Base-by-base conservation (phyloP, 2,888 invertebrate genomes). In the Drosophila anceps region DNA sequence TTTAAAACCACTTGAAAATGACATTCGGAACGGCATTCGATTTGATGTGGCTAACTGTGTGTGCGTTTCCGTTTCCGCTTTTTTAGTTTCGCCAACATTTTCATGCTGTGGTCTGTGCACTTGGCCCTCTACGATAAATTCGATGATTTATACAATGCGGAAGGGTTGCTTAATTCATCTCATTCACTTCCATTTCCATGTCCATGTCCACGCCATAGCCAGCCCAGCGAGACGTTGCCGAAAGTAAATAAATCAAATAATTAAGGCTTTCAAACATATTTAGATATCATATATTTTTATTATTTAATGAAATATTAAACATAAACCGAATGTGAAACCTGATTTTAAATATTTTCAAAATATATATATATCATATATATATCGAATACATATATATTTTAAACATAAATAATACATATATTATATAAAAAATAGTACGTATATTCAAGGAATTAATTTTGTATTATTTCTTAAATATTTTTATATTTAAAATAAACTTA, bases 121-220 rank as follows among this genome's bases (percentile, higher is more conserved):
- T 83, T 69, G 74, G 66, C 57, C 10, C 39, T 81, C 27, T 73
- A 69, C 92, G 92, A 92, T 91, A 92, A 91, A 92, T 92, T 69
- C 24, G 65, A 59, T 91, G 91, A 92, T 91, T 91, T 92, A 92
- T 91, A 67, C 24, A 68, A 62, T 81, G 80, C 92, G 91, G 91
- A 91, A 92, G 92, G 91, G 92, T 91, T 91, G 90, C 83, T 90
- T 88, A 88, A 90, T 84, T 79, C 48, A 48, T 48, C 69, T 86
- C 76, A 81, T 84, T 89, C 76, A 84, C 64, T 72, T 57, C 39
- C 48, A 84, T 64, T 69, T 53, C 46, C 53, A 51, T 12, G 68
- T 51, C 43, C 53, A 78, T 57, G 66, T 53, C 37, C 51, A 53
- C 33, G 15, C 41, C 4, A 37, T 18, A 15, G 18, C 29, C 54